phyloP scores from a whole-genome alignment of 1,140 invertebrate species.

The Polypedilum pembai region DNA sequence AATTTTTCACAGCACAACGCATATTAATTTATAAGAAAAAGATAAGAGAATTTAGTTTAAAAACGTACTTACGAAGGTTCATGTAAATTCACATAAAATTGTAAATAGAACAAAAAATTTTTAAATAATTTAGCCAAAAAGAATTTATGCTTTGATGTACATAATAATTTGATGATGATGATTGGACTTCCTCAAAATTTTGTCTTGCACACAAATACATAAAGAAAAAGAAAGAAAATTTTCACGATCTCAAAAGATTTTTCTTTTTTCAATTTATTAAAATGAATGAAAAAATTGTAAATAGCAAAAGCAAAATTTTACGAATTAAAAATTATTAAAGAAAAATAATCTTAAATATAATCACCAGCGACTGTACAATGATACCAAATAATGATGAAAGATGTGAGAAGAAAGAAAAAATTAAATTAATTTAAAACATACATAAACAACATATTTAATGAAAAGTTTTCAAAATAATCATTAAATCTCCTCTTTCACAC shows the following conservation, averaged over 20 bases:
- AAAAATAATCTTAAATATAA: background rate
- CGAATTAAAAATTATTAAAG: background rate
- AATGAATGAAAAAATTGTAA: too few species aligned
- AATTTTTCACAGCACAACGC: background rate
- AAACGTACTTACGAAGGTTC: background rate
- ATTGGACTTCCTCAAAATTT: background rate
- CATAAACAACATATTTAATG: too few species aligned
- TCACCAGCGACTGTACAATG: background rate
- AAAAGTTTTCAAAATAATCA: too few species aligned
- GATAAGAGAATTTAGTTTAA: background rate
- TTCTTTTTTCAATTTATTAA: too few species aligned
- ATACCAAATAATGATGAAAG: background rate
- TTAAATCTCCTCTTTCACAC: too few species aligned
- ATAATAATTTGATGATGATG: background rate
- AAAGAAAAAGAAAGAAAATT: too few species aligned
- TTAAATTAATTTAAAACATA: too few species aligned
- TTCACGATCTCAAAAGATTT: too few species aligned
- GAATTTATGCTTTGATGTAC: background rate
- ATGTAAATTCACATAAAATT: too few species aligned
- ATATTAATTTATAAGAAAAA: background rate
- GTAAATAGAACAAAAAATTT: background rate
- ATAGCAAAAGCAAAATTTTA: background rate
- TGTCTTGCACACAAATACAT: too few species aligned
- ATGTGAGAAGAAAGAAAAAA: too few species aligned
- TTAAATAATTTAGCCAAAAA: background rate